Conservation (phyloP, 2,888 invertebrate species). For the Eupeodes luniger region DNA sequence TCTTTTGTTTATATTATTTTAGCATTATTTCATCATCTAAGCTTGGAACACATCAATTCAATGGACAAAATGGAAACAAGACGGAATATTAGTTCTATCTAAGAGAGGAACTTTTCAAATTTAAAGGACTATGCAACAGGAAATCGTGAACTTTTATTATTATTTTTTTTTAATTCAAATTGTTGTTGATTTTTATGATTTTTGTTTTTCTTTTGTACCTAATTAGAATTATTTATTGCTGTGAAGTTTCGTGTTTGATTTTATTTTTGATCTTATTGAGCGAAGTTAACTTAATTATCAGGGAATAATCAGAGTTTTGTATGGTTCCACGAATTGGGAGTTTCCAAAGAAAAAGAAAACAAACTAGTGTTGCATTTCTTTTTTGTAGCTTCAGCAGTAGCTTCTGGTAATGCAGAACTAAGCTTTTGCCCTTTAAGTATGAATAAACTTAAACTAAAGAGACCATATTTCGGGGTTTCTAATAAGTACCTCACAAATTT, state of each 20-base stretch:
- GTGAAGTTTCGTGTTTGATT: background rate
- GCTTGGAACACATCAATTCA: background rate
- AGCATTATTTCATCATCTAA: conserved; percentile 65
- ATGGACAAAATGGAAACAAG: background rate
- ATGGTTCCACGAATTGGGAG: too few species aligned
- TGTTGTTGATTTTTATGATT: conserved; percentile 8
- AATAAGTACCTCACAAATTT: too few species aligned
- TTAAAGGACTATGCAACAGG: conserved; percentile 31
- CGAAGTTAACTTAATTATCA: too few species aligned
- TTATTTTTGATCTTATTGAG: background rate
- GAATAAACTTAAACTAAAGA: too few species aligned
- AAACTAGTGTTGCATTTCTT: too few species aligned
- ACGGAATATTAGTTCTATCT: background rate
- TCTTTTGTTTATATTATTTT: background rate
- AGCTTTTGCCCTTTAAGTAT: too few species aligned
- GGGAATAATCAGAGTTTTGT: too few species aligned
- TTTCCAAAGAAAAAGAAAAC: too few species aligned
- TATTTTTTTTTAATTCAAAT: background rate
- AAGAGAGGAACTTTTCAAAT: background rate
- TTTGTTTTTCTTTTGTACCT: conserved; percentile 1
- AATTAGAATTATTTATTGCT: conserved; percentile 7
- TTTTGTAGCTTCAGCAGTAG: too few species aligned
- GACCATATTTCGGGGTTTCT: too few species aligned
- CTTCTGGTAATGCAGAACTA: too few species aligned
- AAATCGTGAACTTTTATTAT: background rate